A percentile compares a stretch with the other conserved stretches of the same genome.
These are phyloP conservation scores for Apodemus agrarius DNA, from an alignment of 2,797 vertebrate genomes.

Conservation along the genomic window DNA sequence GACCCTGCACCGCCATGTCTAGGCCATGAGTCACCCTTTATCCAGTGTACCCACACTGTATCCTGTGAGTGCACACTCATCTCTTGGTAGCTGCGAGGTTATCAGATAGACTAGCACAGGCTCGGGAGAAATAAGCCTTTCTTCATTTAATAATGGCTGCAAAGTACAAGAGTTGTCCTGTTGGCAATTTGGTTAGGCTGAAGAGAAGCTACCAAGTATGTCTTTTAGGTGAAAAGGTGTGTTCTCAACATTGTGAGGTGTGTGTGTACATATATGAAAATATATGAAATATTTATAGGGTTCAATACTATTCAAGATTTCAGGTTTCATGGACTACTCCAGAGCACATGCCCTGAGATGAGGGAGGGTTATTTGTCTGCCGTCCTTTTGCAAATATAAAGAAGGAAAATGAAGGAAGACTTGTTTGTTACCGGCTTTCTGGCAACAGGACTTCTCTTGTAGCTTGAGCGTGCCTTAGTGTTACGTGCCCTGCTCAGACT, in stretches of 20 bases:
- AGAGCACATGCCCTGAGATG: background rate
- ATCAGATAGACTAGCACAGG: background rate
- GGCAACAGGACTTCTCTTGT: background rate
- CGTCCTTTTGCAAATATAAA: slow-evolving; percentile 19
- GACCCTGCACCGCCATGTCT: background rate
- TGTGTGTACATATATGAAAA: no score
- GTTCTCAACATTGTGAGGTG: background rate
- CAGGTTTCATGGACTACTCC: background rate
- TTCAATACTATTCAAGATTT: background rate
- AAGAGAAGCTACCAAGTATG: background rate
- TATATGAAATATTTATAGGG: background rate
- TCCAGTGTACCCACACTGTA: background rate
- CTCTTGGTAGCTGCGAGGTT: background rate
- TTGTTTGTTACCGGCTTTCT: background rate
- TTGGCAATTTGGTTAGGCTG: background rate
- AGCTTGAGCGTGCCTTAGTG: background rate
- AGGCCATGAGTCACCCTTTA: background rate
- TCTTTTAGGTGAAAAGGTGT: background rate
- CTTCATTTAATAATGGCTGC: background rate
- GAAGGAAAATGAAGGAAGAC: background rate
- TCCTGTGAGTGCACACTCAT: background rate
- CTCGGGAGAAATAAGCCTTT: background rate
- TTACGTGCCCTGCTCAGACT: background rate
- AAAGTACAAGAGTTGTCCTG: background rate
- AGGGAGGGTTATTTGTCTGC: background rate